Evolutionary conservation across 2,888 invertebrate genomes (phyloP).

Genomic region (Pocota personata): DNA sequence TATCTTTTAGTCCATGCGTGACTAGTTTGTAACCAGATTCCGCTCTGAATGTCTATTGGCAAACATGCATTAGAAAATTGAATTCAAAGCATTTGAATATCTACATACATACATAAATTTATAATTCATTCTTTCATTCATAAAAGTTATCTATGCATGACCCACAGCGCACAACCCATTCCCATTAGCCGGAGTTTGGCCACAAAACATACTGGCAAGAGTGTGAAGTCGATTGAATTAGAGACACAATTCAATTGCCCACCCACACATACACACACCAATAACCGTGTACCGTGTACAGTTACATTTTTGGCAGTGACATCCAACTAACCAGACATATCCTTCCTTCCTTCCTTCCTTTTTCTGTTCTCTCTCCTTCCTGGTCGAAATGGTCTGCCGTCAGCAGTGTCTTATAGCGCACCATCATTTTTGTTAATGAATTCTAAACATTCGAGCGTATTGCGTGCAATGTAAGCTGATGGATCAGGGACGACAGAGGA

Average conservation of each 20-base stretch:
- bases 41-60: not conserved
- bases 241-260: constrained; percentile 19
- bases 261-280: not conserved
- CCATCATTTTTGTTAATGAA: constrained; percentile 19
- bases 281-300: not conserved
- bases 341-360: constrained; percentile 14
- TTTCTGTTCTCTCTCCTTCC: not conserved
- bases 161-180: not conserved
- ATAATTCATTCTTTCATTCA: constrained; percentile 24
- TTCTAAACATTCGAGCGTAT: constrained; percentile 9
- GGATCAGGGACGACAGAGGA: constrained; percentile 6
- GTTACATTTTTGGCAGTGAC: constrained; percentile 24
- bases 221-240: constrained; percentile 49
- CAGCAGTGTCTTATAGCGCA: not conserved
- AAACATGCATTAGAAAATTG: constrained; percentile 5
- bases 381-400: not conserved
- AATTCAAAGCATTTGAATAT: constrained; percentile 20
- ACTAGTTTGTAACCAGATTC: not conserved
- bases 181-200: not conserved
- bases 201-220: constrained; percentile 39
- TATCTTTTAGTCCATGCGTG: not conserved
- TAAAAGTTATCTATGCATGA: constrained; percentile 36
- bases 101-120: constrained; percentile 17
- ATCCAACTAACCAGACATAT: not conserved
- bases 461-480: constrained; percentile 16